Evolutionary conservation across 2,113 vertebrate genomes (phyloP).

Genomic region (Labeo rohita): DNA sequence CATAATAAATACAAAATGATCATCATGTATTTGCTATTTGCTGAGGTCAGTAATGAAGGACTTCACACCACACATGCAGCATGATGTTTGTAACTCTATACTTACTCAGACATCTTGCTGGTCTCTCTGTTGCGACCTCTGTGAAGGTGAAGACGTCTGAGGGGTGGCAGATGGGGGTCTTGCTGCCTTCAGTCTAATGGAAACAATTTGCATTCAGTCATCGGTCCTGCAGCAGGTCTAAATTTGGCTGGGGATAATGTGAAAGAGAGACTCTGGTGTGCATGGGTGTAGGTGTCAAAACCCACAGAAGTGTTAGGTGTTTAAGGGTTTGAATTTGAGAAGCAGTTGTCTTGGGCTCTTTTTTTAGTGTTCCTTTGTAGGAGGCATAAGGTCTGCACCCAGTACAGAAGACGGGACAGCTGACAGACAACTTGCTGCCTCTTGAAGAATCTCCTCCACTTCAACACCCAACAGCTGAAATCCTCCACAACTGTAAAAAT

Average conservation of each 20-base stretch:
- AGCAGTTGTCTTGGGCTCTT: conserved; percentile 49
- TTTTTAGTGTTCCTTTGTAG: conserved; percentile 29
- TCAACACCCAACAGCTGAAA: conserved; percentile 35
- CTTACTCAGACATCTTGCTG: conserved; percentile 63
- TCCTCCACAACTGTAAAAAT: conserved; percentile 11
- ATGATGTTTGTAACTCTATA: conserved; percentile 6
- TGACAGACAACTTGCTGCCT: conserved; percentile 32
- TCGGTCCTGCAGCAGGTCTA: neutral
- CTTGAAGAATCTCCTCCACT: conserved; percentile 45
- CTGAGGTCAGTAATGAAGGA: neutral
- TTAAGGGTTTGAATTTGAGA: conserved; percentile 16
- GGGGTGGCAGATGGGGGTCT: neutral
- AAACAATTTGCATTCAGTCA: conserved; percentile 21
- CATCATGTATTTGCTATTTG: neutral
- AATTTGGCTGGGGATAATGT: neutral
- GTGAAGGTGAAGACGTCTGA: conserved; percentile 22
- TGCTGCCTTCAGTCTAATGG: conserved; percentile 11
- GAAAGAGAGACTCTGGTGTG: neutral
- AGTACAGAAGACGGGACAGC: conserved; percentile 42
- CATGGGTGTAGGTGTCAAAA: neutral
- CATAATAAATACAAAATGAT: neutral
- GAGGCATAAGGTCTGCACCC: neutral
- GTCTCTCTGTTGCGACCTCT: conserved; percentile 6
- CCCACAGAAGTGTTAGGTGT: neutral
- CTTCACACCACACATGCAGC: neutral